Evolutionary conservation across 2,797 vertebrate genomes (phyloP).

Genomic region (Phrynocephalus forsythii): DNA sequence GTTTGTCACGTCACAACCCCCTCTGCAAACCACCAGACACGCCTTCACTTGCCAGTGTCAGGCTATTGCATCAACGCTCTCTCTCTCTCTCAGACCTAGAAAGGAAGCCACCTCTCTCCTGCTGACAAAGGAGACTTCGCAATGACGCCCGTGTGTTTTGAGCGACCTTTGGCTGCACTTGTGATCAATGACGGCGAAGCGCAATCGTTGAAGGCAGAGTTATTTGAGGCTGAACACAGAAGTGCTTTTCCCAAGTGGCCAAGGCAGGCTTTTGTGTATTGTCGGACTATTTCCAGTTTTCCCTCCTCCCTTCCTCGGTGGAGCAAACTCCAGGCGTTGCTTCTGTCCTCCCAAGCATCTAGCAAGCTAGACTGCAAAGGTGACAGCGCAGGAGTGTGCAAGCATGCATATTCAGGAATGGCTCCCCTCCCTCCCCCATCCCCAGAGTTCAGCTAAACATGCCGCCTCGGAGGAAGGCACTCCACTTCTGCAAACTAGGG

Average conservation of each 20-base stretch:
- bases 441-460: not conserved
- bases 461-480: not conserved
- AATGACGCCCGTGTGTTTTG: not conserved
- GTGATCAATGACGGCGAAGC: not conserved
- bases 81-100: not conserved
- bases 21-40: not conserved
- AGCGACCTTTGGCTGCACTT: not conserved
- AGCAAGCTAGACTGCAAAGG: not conserved
- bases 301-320: fast-evolving
- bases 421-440: no score
- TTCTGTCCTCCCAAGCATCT: not conserved
- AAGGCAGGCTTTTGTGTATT: not conserved
- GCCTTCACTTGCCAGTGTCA: not conserved
- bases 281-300: not conserved
- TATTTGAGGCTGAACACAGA: not conserved
- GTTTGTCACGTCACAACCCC: not conserved
- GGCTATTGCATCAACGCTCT: not conserved
- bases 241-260: not conserved
- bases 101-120: not conserved
- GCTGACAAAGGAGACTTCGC: not conserved
- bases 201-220: not conserved
- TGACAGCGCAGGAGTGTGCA: not conserved
- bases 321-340: not conserved
- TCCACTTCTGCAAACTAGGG: not conserved
- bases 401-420: no score